Evolutionary conservation across 2,113 vertebrate genomes (phyloP).

Genomic region (Megaceryle maxima): DNA sequence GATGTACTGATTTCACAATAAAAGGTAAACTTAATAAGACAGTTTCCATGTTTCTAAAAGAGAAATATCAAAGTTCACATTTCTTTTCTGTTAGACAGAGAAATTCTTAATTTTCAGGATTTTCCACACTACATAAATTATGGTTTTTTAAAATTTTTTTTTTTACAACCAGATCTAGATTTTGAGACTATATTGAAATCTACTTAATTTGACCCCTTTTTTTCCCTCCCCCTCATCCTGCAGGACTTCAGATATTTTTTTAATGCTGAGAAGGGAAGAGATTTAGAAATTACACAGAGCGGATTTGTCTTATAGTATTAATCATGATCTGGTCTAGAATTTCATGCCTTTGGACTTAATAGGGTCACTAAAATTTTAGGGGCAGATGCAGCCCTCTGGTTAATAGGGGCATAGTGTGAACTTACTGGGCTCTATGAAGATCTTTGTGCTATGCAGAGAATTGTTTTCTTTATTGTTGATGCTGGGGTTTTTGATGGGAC

Average conservation of each 20-base stretch:
- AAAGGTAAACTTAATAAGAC: not conserved
- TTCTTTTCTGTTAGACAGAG: not conserved
- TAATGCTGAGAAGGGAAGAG: not conserved
- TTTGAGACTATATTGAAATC: not conserved
- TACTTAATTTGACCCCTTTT: not conserved
- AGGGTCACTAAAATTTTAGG: not conserved
- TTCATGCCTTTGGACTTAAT: not conserved
- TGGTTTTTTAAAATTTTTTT: not conserved
- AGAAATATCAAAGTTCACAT: not conserved
- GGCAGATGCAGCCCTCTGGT: not conserved
- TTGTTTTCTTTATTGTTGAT: not conserved
- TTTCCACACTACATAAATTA: not conserved
- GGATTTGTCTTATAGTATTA: not conserved
- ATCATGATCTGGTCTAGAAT: not conserved
- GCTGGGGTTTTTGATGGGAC: not conserved
- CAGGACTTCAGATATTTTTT: not conserved
- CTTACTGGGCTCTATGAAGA: not conserved
- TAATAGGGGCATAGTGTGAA: not conserved
- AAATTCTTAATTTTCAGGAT: not conserved
- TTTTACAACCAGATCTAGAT: not conserved
- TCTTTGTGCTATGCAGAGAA: not conserved
- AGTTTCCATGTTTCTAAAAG: not conserved
- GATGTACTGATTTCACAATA: not conserved
- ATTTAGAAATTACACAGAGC: not conserved
- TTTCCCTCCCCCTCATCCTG: not conserved